Base-by-base conservation (phyloP, 53 echinoderm and acorn worm species). In the Zoroaster sp. region DNA sequence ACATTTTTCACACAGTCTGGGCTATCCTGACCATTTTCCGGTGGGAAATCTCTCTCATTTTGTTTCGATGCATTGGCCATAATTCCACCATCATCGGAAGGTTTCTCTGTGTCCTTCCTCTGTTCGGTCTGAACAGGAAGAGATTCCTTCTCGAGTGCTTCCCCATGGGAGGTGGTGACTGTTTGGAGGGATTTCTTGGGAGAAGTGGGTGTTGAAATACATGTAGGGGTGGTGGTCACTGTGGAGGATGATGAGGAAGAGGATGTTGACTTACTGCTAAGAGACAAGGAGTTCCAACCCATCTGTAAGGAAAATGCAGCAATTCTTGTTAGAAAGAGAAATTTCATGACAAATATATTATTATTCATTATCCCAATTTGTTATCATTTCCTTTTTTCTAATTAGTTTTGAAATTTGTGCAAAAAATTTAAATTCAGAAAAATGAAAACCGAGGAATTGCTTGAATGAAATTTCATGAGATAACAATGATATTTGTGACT, bases 211-310 rank as follows among this genome's bases (percentile, higher is more conserved):
- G 49, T 71, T 33, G 49, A 71, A 49, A n/a, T 38, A 37, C 54
- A 59, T 6, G 78, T 78, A 35, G 85, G 69, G 49, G 81, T 66
- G 1, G 81, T 42, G 12, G 83, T 6, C 18, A 40, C 21, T 6
- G 74, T 38, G 5, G 74, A 74, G 38, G 74, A 37, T 5, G 74
- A 43, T 0, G 85, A 70, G 9, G 71, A 35, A 0, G 68, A 12
- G 5, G 83, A 8, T 33, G 81, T 12, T 45, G 85, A 51, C 46
- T 85, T 85, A 36, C 46, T 35, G 49, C 51, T 52, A 15, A 59
- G 25, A 11, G 63, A 59, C 23, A 69, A 71, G 4, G 85, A 85
- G 13, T 85, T 85, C 85, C 85, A 85, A 13, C 85, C 85, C 85
- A 85, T 85, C 85, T 85, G 70, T 11, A 28, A 32, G 35, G 45